Evolutionary conservation across 2,888 invertebrate genomes (phyloP).

Genomic region (Hydraecia micacea): DNA sequence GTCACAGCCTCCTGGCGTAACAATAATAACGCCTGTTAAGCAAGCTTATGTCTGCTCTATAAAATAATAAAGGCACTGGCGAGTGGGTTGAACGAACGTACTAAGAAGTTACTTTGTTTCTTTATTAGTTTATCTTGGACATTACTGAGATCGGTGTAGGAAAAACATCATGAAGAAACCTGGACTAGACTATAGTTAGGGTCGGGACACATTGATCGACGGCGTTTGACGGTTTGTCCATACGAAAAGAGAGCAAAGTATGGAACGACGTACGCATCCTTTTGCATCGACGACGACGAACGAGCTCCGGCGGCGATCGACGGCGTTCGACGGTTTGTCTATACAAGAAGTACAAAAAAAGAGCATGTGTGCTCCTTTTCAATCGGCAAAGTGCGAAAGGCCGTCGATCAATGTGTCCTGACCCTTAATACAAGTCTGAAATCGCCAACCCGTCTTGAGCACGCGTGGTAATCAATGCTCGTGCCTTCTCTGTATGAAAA

Average conservation of each 20-base stretch:
- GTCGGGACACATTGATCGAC: too few relatives aligned
- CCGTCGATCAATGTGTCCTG: too few relatives aligned
- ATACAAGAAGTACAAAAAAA: too few relatives aligned
- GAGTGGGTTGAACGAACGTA: background rate
- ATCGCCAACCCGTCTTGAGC: background rate
- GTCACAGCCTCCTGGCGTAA: background rate
- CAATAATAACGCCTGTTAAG: background rate
- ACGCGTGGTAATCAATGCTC: background rate
- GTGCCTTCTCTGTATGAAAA: background rate
- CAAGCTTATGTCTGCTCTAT: conserved; percentile 4
- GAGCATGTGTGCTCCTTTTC: too few relatives aligned
- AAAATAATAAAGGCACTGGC: background rate
- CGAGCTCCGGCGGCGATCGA: too few relatives aligned
- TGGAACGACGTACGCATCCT: too few relatives aligned
- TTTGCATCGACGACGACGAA: too few relatives aligned
- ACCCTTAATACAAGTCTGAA: background rate
- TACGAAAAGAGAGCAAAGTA: too few relatives aligned
- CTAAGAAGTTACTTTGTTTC: background rate
- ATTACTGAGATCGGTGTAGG: background rate
- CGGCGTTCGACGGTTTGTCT: too few relatives aligned
- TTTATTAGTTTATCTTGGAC: background rate
- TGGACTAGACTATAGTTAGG: background rate
- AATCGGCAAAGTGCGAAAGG: too few relatives aligned
- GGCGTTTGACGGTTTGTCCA: too few relatives aligned
- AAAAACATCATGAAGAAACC: background rate